A percentile compares a stretch with the other conserved stretches of the same genome.
Conservation (phyloP, 2,113 vertebrate species). For the Oreotrochilus melanogaster region DNA sequence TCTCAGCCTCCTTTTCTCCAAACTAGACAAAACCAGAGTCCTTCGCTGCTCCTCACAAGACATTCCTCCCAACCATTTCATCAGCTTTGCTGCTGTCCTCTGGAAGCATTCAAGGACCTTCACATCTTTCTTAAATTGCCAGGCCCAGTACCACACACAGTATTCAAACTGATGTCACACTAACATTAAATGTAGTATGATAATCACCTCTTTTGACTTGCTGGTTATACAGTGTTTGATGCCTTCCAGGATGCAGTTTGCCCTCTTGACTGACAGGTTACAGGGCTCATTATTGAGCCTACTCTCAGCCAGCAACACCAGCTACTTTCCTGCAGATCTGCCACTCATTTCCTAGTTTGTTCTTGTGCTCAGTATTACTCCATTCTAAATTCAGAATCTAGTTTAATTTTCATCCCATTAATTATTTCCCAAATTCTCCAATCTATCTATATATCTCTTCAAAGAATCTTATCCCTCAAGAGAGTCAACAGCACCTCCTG, state of each 20-base stretch:
- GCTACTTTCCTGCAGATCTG: neutral
- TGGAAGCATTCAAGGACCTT: neutral
- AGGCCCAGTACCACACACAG: neutral
- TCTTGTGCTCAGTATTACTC: neutral
- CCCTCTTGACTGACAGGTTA: neutral
- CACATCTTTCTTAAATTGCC: neutral
- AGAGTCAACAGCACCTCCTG: neutral
- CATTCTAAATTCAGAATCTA: rapidly evolving
- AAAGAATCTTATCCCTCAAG: neutral
- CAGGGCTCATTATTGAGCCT: neutral
- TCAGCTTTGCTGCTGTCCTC: neutral
- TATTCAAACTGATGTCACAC: neutral
- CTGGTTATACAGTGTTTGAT: neutral
- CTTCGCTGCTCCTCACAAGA: neutral
- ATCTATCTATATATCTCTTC: neutral
- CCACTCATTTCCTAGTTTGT: neutral
- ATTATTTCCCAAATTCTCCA: neutral
- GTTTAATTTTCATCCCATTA: neutral
- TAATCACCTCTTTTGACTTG: neutral
- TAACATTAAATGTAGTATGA: neutral
- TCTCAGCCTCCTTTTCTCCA: too few species aligned
- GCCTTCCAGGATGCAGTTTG: too few species aligned
- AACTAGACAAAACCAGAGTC: neutral
- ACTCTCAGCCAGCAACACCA: neutral
- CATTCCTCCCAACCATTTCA: neutral